A percentile compares a stretch with the other conserved stretches of the same genome.
phyloP scores from a whole-genome alignment of 2,888 invertebrate genomes.

The Myathropa florea region DNA sequence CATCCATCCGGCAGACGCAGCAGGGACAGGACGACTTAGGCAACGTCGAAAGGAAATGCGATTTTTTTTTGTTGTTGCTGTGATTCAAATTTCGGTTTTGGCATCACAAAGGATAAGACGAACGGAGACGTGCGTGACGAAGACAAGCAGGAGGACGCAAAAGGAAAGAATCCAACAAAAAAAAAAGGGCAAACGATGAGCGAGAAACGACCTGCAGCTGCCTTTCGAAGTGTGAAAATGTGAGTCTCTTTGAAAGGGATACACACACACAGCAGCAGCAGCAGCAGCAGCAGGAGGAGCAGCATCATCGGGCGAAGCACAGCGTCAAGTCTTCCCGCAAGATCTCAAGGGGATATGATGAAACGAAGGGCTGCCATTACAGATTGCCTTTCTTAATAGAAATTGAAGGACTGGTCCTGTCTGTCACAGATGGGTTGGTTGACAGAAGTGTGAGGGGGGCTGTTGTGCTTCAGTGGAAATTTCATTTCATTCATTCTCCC shows the following conservation, averaged over 20 bases:
- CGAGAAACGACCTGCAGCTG: slow-evolving; percentile 45
- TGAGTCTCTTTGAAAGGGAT: not conserved
- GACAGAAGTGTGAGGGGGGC: not conserved
- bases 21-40: not conserved
- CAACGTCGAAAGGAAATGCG: not conserved
- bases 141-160: not conserved
- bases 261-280: not conserved
- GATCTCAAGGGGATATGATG: not conserved
- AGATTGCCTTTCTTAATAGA: slow-evolving; percentile 42
- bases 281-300: too few relatives aligned
- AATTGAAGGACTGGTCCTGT: slow-evolving; percentile 6
- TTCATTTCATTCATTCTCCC: not conserved
- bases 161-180: not conserved
- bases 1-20: not conserved
- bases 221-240: slow-evolving; percentile 63
- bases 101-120: not conserved
- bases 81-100: not conserved
- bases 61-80: not conserved
- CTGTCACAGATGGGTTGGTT: not conserved
- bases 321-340: not conserved
- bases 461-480: not conserved
- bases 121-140: not conserved
- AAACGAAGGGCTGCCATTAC: slow-evolving; percentile 1
- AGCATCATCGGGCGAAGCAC: too few relatives aligned
- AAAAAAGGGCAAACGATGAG: not conserved